Evolutionary conservation across 2,797 vertebrate genomes (phyloP).

Genomic region (Chanos chanos): DNA sequence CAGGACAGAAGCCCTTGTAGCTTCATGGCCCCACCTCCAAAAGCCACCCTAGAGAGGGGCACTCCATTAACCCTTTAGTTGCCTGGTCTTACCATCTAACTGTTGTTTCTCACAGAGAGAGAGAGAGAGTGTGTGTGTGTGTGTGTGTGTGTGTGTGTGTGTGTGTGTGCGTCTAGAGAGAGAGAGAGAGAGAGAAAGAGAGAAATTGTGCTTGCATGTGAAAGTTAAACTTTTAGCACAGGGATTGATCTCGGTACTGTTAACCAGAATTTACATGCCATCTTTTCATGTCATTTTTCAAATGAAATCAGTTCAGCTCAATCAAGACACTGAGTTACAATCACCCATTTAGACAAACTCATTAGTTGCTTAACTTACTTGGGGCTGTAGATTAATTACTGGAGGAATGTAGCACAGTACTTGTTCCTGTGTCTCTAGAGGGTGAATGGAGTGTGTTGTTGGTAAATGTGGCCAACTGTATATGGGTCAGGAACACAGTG

Average conservation of each 20-base stretch:
- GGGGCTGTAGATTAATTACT: slow-evolving; percentile 38
- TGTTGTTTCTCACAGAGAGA: not conserved
- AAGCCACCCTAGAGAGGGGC: slow-evolving; percentile 36
- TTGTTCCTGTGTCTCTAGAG: slow-evolving; percentile 29
- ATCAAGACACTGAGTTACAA: slow-evolving; percentile 37
- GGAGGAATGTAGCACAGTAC: slow-evolving; percentile 16
- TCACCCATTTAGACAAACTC: slow-evolving; percentile 31
- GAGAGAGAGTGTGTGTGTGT: not conserved
- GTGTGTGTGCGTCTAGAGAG: not conserved
- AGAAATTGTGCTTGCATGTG: not conserved
- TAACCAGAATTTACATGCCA: slow-evolving; percentile 24
- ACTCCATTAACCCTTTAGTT: slow-evolving; percentile 33
- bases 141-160: not conserved
- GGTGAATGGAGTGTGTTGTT: slow-evolving; percentile 47
- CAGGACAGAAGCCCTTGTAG: slow-evolving; percentile 79
- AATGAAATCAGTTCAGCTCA: slow-evolving; percentile 22
- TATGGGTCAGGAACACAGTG: slow-evolving; percentile 33
- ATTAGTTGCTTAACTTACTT: slow-evolving; percentile 14
- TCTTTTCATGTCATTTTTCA: not conserved
- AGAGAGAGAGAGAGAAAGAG: too few species aligned
- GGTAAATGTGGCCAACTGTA: slow-evolving; percentile 43
- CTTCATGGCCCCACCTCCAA: slow-evolving; percentile 46
- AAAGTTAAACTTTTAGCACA: slow-evolving; percentile 22
- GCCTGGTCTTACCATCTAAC: slow-evolving; percentile 32
- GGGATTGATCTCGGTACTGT: slow-evolving; percentile 38